Evolutionary conservation across 2,888 invertebrate genomes (phyloP).

Genomic region (Clivina fossor): DNA sequence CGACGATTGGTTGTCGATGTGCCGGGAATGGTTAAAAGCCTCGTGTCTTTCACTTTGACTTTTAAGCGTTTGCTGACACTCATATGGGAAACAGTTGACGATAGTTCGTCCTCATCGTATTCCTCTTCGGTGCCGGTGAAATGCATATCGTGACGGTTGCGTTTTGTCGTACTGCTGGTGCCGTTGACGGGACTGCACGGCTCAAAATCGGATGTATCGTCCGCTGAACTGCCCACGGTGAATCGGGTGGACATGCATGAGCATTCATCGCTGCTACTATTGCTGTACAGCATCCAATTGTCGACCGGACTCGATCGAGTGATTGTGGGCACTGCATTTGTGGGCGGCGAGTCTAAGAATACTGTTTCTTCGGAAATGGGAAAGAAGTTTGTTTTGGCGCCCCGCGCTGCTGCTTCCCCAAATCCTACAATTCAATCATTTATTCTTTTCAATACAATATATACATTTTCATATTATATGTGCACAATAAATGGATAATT

Average conservation of each 20-base stretch:
- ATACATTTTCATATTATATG: too few relatives aligned
- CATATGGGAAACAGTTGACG: conserved; percentile 46
- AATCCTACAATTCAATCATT: too few relatives aligned
- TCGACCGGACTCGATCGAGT: conserved; percentile 68
- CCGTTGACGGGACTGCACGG: conserved; percentile 42
- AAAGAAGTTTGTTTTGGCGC: conserved; percentile 63
- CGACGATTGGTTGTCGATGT: conserved; percentile 41
- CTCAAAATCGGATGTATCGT: conserved; percentile 51
- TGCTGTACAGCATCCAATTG: conserved; percentile 80
- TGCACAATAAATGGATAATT: too few relatives aligned
- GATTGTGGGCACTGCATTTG: conserved; percentile 60
- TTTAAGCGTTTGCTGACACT: conserved; percentile 49
- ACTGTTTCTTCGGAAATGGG: conserved; percentile 77
- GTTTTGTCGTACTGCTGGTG: conserved; percentile 32
- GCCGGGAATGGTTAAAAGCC: conserved; percentile 16
- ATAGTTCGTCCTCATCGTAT: conserved; percentile 49
- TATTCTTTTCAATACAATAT: too few relatives aligned
- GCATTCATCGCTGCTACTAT: conserved; percentile 67
- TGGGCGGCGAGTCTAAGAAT: conserved; percentile 70
- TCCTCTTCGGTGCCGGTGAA: conserved; percentile 51
- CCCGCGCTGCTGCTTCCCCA: conserved; percentile 62
- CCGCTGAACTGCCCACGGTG: conserved; percentile 45
- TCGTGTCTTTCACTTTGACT: conserved; percentile 45
- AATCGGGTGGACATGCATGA: conserved; percentile 50
- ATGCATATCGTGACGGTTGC: conserved; percentile 45